Evolutionary conservation across 1,140 invertebrate genomes (phyloP), one percentile per base, ranked within the genome.

Genomic region (Drosophila navojoa): DNA sequence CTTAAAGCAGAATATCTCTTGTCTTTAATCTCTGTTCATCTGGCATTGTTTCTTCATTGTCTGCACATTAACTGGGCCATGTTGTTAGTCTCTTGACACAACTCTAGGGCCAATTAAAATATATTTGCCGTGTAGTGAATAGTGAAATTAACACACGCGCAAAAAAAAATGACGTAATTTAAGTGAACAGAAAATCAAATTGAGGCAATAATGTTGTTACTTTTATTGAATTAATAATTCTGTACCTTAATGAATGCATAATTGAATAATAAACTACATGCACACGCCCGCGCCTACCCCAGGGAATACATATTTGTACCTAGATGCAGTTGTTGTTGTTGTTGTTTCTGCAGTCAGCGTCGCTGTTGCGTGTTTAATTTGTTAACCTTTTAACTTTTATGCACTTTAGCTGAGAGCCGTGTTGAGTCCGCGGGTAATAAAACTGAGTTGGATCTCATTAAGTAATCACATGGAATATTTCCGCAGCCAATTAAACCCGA

Each of bases 391-490:
- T 74, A 82, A 86, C 82, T 82, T 86, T 79, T 71, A 68, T 87
- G 72, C 75, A 76, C 71, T 55, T 62, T 69, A 44, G 63, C 59
- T 58, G 57, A 29, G 64, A 45, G 38, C 40, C n/a, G 15, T 53
- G 57, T n/a, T 38, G 62, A 44, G 6, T 25, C 45, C 40, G 42
- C 25, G 57, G 54, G 73, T 60, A 80, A 82, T 85, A 80, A 84
- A 87, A 79, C 76, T 87, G 81, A 82, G 82, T 76, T 79, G 82
- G 67, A 59, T 80, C 82, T 87, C 82, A 86, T 86, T 86, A 86
- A 86, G 82, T 86, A 86, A 86, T 86, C 82, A 87, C 82, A 86
- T 75, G 82, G 84, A 87, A 86, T 86, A 86, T 86, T 86, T 85
- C 82, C 82, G 82, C 82, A 82, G 82, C 82, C 84, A 87, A 87